Base-by-base conservation (phyloP, 2,797 vertebrate genomes). In the Spinus pinus region DNA sequence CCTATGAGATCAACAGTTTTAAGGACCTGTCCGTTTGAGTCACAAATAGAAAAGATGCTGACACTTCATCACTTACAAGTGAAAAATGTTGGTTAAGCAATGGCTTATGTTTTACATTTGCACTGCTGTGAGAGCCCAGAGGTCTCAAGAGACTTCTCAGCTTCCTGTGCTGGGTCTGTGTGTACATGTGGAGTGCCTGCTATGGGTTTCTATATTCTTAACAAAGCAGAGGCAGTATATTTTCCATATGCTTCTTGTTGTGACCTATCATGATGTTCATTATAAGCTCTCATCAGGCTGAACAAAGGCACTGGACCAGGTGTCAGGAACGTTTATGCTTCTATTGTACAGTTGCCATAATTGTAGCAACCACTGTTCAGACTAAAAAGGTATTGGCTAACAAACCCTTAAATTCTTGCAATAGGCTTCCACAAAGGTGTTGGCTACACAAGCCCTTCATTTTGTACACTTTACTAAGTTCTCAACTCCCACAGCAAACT, bases 1-100 rank as follows among this genome's bases (percentile, higher is more conserved):
- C 39, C 61, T 90, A 5, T 25, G 62, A 74, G 69, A 88, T 74
- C 69, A 89, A 91, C 42, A 88, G 54, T 82, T 93, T 91, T 65
- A 93, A 95, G 39, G 50, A 82, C 44, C 69, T 74, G 42, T 65
- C 69, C 27, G 9, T 74, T 57, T 70, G 71, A 90, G 28, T 58
- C 49, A 62, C 41, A 92, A 93, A 67, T 31, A 84, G 80, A 67
- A 49, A 79, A 84, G 66, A 50, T 67, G 74, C 27, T 89, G 88
- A 80, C 60, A 37, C 49, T 53, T 79, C 60, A 70, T 6, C 37
- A 4, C 31, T 71, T 56, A 53, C 39, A 85, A 85, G 35, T 47
- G 33, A 56, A 71, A 95, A 67, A 23, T 28, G 7, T 60, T 84
- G 49, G 61, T 70, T 92, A 91, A 81, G 81, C 56, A 70, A 42